Conservation (phyloP, 1,140 invertebrate species). For the Argopecten irradians region DNA sequence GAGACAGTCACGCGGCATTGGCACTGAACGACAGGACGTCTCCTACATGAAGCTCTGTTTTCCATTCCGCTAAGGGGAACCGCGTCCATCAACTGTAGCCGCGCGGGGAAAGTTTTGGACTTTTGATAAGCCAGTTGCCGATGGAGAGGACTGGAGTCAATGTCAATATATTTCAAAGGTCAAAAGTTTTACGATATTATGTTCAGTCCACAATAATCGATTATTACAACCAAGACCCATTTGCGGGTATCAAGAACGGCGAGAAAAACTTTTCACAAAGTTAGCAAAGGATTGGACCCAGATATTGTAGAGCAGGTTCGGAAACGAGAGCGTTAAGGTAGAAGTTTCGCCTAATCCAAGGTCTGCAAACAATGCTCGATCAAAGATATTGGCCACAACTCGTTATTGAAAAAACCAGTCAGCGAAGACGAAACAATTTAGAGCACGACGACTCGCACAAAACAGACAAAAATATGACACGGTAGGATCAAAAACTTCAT, state of each 20-base stretch:
- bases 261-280: conserved; percentile 47
- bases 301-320: conserved; percentile 33
- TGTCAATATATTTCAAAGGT: conserved; percentile 36
- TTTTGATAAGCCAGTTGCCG: neutral
- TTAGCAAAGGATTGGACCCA: conserved; percentile 34
- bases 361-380: conserved; percentile 34
- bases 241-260: conserved; percentile 41
- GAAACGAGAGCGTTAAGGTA: conserved; percentile 8
- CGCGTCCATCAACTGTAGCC: conserved; percentile 24
- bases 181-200: conserved; percentile 42
- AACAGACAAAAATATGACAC: neutral
- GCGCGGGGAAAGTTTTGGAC: conserved; percentile 16
- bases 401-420: conserved; percentile 43
- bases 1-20: neutral
- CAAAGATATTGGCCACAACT: conserved; percentile 43
- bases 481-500: neutral
- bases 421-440: neutral
- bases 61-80: neutral
- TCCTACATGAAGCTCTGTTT: neutral
- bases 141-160: conserved; percentile 1
- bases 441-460: neutral
- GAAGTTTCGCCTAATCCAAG: conserved; percentile 40
- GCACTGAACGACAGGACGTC: conserved; percentile 32
- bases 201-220: conserved; percentile 46
- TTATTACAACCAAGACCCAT: conserved; percentile 52